Evolutionary conservation across 2,888 invertebrate genomes (phyloP).

Genomic region (Diabrotica balteata): DNA sequence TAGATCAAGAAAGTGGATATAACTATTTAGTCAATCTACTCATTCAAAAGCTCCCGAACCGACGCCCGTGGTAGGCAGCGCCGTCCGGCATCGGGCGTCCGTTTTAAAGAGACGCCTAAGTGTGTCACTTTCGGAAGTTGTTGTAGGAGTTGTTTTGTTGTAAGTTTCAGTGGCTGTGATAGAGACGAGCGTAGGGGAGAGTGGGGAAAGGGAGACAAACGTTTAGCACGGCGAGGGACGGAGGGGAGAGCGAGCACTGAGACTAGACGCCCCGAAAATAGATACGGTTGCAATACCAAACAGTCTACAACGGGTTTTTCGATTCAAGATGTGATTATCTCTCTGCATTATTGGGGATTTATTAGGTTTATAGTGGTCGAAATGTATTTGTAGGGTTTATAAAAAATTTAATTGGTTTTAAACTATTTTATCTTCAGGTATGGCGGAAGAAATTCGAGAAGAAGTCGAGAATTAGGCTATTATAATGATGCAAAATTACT

Average conservation of each 20-base stretch:
- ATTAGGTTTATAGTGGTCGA: too few species aligned
- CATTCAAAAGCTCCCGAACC: not conserved
- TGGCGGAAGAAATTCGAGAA: too few species aligned
- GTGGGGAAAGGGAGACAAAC: not conserved
- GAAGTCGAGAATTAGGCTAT: too few species aligned
- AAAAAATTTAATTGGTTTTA: too few species aligned
- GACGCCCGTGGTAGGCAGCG: not conserved
- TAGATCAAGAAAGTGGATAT: too few species aligned
- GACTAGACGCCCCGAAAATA: not conserved
- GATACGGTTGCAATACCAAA: not conserved
- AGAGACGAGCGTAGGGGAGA: not conserved
- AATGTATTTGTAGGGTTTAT: too few species aligned
- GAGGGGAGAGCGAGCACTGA: not conserved
- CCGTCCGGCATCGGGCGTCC: not conserved
- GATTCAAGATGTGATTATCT: not conserved
- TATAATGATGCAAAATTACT: too few species aligned
- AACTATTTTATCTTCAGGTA: too few species aligned
- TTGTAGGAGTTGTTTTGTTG: conserved; percentile 1
- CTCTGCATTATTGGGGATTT: not conserved
- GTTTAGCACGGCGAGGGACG: not conserved
- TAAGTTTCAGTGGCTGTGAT: conserved; percentile 1
- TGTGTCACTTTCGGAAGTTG: conserved; percentile 1
- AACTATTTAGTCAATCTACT: too few species aligned
- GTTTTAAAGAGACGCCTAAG: not conserved
- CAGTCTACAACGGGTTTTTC: not conserved